A percentile compares a stretch with the other conserved stretches of the same genome.
These are phyloP conservation scores for Gadopsis marmoratus DNA, from an alignment of 2,797 vertebrate genomes.

Conservation along the genomic window DNA sequence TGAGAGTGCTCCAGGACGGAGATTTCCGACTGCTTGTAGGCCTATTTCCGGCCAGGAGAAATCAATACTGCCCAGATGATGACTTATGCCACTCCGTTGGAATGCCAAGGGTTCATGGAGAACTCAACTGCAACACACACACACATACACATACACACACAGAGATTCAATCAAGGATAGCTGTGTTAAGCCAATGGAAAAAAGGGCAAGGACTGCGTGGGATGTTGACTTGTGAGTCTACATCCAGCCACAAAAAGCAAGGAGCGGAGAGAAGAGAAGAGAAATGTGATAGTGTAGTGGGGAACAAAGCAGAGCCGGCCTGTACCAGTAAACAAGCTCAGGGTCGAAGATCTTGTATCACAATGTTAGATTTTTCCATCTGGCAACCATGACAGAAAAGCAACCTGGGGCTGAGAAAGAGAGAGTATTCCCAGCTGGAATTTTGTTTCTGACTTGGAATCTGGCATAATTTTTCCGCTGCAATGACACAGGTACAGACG, in stretches of 20 bases:
- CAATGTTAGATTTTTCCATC: slow-evolving; percentile 61
- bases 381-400: slow-evolving; percentile 41
- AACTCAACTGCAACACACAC: slow-evolving; percentile 44
- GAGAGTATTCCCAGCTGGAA: slow-evolving; percentile 62
- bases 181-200: slow-evolving; percentile 74
- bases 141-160: slow-evolving; percentile 18
- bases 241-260: slow-evolving; percentile 53
- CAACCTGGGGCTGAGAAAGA: slow-evolving; percentile 20
- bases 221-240: slow-evolving; percentile 56
- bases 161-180: slow-evolving; percentile 58
- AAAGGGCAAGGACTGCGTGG: slow-evolving; percentile 43
- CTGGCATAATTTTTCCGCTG: slow-evolving; percentile 37
- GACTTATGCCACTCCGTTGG: slow-evolving; percentile 57
- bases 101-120: slow-evolving; percentile 68
- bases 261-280: slow-evolving; percentile 40
- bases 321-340: slow-evolving; percentile 33
- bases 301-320: slow-evolving; percentile 18
- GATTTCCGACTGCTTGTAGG: slow-evolving; percentile 65
- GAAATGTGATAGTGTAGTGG: slow-evolving; percentile 51
- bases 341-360: slow-evolving; percentile 39
- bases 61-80: slow-evolving; percentile 59
- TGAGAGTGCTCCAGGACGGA: slow-evolving; percentile 48
- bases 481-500: slow-evolving; percentile 37
- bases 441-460: slow-evolving; percentile 53
- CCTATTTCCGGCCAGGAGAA: slow-evolving; percentile 72